phyloP scores from a whole-genome alignment of 2,888 invertebrate genomes.

The Aspidiotus rigidus region DNA sequence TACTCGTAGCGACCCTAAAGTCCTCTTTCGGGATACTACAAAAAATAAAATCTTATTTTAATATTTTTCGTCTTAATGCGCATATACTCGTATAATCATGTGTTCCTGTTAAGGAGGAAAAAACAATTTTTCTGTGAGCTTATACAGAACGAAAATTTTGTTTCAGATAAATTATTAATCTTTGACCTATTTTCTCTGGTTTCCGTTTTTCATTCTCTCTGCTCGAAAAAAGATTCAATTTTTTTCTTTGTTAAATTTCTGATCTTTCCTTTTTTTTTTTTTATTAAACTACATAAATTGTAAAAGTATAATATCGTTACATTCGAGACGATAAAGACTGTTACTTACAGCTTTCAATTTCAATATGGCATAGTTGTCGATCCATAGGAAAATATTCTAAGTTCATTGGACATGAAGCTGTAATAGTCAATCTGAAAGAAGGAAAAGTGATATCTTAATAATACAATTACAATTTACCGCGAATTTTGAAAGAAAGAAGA shows the following conservation, averaged over 20 bases:
- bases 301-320: too few species aligned
- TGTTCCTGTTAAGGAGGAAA: not conserved
- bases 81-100: too few species aligned
- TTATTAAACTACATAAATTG: too few species aligned
- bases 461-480: too few species aligned
- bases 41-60: too few species aligned
- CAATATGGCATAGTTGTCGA: constrained; percentile 85
- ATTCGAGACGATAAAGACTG: constrained; percentile 40
- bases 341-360: constrained; percentile 97
- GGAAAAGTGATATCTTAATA: not conserved
- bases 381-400: constrained; percentile 95
- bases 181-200: not conserved
- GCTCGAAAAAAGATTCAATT: too few species aligned
- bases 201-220: not conserved
- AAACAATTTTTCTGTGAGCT: constrained; percentile 5
- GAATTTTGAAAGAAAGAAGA: not conserved
- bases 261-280: too few species aligned
- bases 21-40: too few species aligned
- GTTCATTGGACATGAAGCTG: constrained; percentile 92
- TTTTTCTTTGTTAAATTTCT: too few species aligned
- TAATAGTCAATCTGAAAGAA: constrained; percentile 76
- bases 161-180: constrained; percentile 4
- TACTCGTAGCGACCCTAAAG: too few species aligned
- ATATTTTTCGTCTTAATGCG: too few species aligned
- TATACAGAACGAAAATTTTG: not conserved